Evolutionary conservation across 1,140 invertebrate species (phyloP), one percentile per base, ranked within the genome.

Genomic region (Steinernema feltiae): DNA sequence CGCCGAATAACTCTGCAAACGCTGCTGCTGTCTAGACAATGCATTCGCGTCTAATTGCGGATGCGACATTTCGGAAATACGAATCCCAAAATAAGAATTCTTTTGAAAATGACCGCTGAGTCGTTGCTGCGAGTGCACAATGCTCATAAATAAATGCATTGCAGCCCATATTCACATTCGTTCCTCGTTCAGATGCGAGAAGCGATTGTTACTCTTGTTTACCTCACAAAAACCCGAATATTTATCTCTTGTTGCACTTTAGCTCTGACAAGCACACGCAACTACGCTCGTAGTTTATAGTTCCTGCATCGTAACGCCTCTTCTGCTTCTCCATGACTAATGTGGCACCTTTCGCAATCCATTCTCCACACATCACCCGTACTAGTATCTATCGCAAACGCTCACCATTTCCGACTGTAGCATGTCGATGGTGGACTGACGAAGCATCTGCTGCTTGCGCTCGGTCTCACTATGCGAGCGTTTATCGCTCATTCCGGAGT

Each of bases 401-500:
- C 53, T 63, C 53, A 63, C 53, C 53, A 12, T 63, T 27, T 63
- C 53, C 53, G 53, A 63, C 53, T 63, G 53, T 3, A 63, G 53
- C 53, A 63, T 63, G 53, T 63, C 53, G 53, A 63, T 63, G 24
- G 53, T 63, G 15, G 53, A 63, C 53, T 63, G 53, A 3, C 53
- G 53, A 7, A 63, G 53, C 15, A 63, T 3, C 24, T n/a, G n/a
- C n/a, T 63, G 53, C 24, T 63, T 63, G 12, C 53, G 53, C 24
- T 63, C 53, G 3, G 15, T 63, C 53, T 63, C 53, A 21, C 53
- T 63, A 3, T 63, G 53, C 53, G 53, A 63, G 7, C 53, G 53
- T 63, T 63, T 63, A 7, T 63, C 53, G 53, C 53, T 27, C 53
- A 63, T 63, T 15, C 53, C 53, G 53, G 53, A 63, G 53, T 63